Evolutionary conservation across 2,113 vertebrate species (phyloP).

Genomic region (Ciconia maguari): DNA sequence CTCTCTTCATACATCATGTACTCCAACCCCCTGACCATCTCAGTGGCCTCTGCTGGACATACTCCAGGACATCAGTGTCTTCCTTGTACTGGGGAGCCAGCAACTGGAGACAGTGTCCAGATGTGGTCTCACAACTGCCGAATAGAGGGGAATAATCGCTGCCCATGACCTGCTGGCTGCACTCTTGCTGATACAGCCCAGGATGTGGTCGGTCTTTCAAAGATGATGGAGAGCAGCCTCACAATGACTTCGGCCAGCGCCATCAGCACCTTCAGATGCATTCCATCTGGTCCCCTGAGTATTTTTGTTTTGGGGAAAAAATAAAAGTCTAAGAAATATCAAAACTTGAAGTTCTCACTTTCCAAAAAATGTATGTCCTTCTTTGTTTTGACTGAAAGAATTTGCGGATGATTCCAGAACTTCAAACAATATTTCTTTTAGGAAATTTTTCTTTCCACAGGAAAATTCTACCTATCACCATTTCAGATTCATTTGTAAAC

Average conservation of each 20-base stretch:
- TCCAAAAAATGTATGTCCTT: neutral
- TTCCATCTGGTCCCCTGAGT: neutral
- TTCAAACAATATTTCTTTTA: neutral
- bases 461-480: neutral
- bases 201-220: neutral
- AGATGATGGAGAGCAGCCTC: neutral
- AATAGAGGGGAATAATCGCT: neutral
- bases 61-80: neutral
- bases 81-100: neutral
- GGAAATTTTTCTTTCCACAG: neutral
- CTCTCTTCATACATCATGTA: neutral
- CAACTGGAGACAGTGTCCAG: neutral
- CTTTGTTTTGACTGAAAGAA: neutral
- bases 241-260: neutral
- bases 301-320: neutral
- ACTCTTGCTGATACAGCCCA: neutral
- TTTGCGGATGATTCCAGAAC: neutral
- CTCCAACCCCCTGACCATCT: neutral
- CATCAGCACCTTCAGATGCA: neutral
- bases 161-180: neutral
- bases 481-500: neutral
- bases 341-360: neutral
- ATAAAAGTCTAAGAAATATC: neutral
- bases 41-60: neutral
- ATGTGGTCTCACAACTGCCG: neutral